A percentile compares a stretch with the other conserved stretches of the same genome.
phyloP scores from a whole-genome alignment of 2,888 invertebrate species.

The Spilarctia lutea region DNA sequence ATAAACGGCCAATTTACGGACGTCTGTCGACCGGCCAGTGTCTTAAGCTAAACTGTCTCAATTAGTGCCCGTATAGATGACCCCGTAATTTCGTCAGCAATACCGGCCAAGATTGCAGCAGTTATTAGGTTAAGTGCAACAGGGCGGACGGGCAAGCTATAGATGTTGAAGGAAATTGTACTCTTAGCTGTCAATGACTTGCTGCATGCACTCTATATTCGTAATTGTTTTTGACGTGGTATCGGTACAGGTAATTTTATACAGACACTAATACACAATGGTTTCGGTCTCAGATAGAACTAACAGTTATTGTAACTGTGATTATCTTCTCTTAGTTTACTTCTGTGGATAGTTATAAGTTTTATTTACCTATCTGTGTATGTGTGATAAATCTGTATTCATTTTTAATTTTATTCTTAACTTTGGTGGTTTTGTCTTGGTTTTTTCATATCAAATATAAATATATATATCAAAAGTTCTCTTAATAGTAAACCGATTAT shows the following conservation, averaged over 20 bases:
- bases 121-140: slow-evolving; percentile 78
- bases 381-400: background rate
- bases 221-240: slow-evolving; percentile 52
- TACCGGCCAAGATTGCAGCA: slow-evolving; percentile 67
- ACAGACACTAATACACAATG: slow-evolving; percentile 12
- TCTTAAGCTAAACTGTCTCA: slow-evolving; percentile 84
- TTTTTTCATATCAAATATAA: too few species aligned
- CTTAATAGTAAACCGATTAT: too few species aligned
- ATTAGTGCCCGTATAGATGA: slow-evolving; percentile 83
- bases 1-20: slow-evolving; percentile 83
- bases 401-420: too few species aligned
- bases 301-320: slow-evolving; percentile 8
- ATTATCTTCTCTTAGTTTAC: background rate
- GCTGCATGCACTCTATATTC: slow-evolving; percentile 32
- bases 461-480: background rate
- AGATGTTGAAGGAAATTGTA: slow-evolving; percentile 59
- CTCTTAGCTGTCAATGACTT: slow-evolving; percentile 50
- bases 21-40: slow-evolving; percentile 79
- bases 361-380: background rate
- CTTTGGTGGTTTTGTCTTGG: background rate
- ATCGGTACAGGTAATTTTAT: slow-evolving; percentile 36
- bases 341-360: background rate
- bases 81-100: slow-evolving; percentile 80
- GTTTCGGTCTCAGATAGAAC: background rate
- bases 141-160: slow-evolving; percentile 59